Evolutionary conservation across 2,113 vertebrate species (phyloP), one percentile per base, ranked within the genome.

Genomic region (Sebastes schlegelii): DNA sequence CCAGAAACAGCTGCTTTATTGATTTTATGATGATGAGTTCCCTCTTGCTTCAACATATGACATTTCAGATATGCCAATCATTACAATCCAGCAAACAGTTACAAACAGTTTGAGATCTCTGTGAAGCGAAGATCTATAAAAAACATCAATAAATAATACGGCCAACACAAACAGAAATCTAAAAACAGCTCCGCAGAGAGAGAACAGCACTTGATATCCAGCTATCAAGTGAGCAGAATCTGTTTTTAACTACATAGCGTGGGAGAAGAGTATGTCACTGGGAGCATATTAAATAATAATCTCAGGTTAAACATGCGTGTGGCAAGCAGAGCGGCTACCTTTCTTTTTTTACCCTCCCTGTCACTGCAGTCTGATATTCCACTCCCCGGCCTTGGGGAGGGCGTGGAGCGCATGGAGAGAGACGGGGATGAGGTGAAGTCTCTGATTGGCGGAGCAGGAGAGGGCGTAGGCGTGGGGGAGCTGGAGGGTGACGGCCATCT

Each of bases 311-410:
- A 64, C 60, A 86, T 92, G 90, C 91, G 88, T 9, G 14, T 64
- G n/a, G 79, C 80, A 89, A 74, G 58, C 65, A 65, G 58, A 73
- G 76, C 70, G 83, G 61, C 92, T 95, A 96, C 94, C 95, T 96
- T 95, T 94, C 89, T 94, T 91, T 92, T 94, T 95, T 94, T 95
- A 91, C 87, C 85, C 84, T 91, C 93, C 80, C 85, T 88, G 87
- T 94, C 93, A 90, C 85, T 80, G 88, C 80, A 91, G 93, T 94
- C 93, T 86, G 94, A 93, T 75, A 92, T 91, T 84, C 90, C 87
- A 79, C 89, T 85, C 91, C 88, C 86, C 0, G 85, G 92, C 78
- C 92, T 92, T 13, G 95, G 86, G 43, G 93, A 93, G 69, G 94
- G 91, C 4, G 93, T 94, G 63, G 92, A 94, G 86, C 92, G 42